phyloP scores from a whole-genome alignment of 2,113 vertebrate species.

The Eptesicus fuscus region DNA sequence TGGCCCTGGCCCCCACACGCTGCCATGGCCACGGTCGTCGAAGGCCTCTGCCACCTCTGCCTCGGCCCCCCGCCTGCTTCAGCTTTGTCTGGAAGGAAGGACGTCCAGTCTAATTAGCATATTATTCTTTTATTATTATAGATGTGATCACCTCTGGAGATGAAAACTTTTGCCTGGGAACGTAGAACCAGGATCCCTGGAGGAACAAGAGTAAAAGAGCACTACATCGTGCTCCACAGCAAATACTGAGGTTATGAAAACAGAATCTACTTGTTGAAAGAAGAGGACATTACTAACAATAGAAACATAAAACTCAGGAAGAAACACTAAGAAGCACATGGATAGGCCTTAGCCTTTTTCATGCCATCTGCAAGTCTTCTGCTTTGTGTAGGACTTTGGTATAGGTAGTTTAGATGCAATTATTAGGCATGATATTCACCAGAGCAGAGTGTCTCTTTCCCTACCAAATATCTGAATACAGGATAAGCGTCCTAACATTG shows the following conservation, averaged over 20 bases:
- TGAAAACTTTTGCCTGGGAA: constrained; percentile 30
- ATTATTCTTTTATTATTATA: too few species aligned
- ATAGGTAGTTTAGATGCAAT: constrained; percentile 62
- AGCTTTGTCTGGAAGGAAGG: too few species aligned
- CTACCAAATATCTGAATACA: background rate
- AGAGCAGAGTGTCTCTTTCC: constrained; percentile 39
- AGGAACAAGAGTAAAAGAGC: background rate
- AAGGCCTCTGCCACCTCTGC: too few species aligned
- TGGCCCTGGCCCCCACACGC: too few species aligned
- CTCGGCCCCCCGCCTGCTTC: too few species aligned
- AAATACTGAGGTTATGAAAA: constrained; percentile 44
- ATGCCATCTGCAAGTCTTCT: constrained; percentile 66
- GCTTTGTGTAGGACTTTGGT: constrained; percentile 47
- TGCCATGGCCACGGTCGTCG: too few species aligned
- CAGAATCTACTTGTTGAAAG: background rate
- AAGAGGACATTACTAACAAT: background rate
- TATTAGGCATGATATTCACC: constrained; percentile 31
- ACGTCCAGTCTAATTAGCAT: too few species aligned
- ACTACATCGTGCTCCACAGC: background rate
- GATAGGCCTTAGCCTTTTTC: constrained; percentile 45
- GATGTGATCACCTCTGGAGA: background rate
- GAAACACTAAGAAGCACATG: constrained; percentile 49
- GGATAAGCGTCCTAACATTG: constrained; percentile 12
- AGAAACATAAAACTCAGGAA: constrained; percentile 22
- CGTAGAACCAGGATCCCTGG: background rate